Evolutionary conservation across 2,888 invertebrate genomes (phyloP).

Genomic region (Philhelius pedissequus): DNA sequence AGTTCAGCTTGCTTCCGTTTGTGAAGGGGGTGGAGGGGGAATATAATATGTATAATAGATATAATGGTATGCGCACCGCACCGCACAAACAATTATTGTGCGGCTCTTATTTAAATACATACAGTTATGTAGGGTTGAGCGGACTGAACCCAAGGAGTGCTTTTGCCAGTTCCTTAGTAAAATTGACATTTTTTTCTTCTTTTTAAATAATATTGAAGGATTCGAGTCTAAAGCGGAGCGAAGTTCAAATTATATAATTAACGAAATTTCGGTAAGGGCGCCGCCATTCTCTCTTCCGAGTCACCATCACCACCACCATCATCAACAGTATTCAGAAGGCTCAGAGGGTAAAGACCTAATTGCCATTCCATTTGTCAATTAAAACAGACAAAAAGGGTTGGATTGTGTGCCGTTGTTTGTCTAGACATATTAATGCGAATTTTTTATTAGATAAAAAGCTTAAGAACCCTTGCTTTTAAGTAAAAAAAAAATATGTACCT

Average conservation of each 20-base stretch:
- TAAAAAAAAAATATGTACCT: not conserved
- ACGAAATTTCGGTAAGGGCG: slow-evolving; percentile 15
- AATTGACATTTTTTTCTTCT: not conserved
- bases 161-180: slow-evolving; percentile 6
- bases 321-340: not conserved
- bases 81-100: slow-evolving; percentile 17
- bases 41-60: not conserved
- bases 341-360: slow-evolving; percentile 39
- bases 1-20: slow-evolving; percentile 51
- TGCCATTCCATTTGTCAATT: slow-evolving; percentile 52
- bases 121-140: not conserved
- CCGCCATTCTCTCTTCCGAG: not conserved
- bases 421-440: not conserved
- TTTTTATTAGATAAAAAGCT: not conserved
- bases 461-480: not conserved
- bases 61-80: not conserved
- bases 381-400: not conserved
- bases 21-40: no score
- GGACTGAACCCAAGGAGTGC: not conserved
- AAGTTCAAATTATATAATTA: slow-evolving; percentile 32
- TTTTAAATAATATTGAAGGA: slow-evolving; percentile 31
- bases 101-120: slow-evolving; percentile 36
- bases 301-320: not conserved
- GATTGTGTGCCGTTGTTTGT: not conserved
- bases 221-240: slow-evolving; percentile 32